Base-by-base conservation (phyloP, 2,797 vertebrate genomes). In the Cygnus olor region DNA sequence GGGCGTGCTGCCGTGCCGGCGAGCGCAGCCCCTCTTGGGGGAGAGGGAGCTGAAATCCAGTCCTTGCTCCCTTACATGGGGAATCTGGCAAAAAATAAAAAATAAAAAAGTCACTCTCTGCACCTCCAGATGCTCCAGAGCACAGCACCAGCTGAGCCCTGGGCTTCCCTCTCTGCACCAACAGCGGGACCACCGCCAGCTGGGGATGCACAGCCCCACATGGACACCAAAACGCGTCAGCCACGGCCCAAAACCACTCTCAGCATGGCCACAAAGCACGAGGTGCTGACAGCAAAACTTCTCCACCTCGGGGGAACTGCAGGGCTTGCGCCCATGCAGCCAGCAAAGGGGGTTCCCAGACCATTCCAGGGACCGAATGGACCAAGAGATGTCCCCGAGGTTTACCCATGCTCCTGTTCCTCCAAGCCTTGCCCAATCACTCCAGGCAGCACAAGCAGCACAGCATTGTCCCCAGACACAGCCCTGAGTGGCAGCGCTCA, bases 1-100 rank as follows among this genome's bases (percentile, higher is more conserved):
- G 32, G 1, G 2, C 8, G 0, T 16, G 18, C 27, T 0, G 2
- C 63, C 11, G 4, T 27, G 54, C 66, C 4, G 1, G 45, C 22
- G 11, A 68, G 22, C 1, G 2, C 34, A 36, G 68, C 12, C 68
- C 44, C 36, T 28, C 56, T 10, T 10, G 10, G 44, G 49, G 32
- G 36, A 42, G 36, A 27, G 1, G 1, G 51, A 34, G 36, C 38
- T 58, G 58, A 58, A 79, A 30, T 10, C 6, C 73, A 66, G 22
- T 12, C 40, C 27, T 44, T 17, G 73, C 44, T 58, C 58, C 66
- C 24, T 32, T 47, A 32, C 36, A 22, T 6, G 14, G 47, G 5
- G 25, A 56, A 42, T 49, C 27, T 4, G 56, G 56, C 19, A 13
- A 13, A 3, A 36, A 51, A 15, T 14, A 53, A 27, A 15, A 51